Evolutionary conservation across 2,113 vertebrate species (phyloP), one percentile per base, ranked within the genome.

Genomic region (Murina feae): DNA sequence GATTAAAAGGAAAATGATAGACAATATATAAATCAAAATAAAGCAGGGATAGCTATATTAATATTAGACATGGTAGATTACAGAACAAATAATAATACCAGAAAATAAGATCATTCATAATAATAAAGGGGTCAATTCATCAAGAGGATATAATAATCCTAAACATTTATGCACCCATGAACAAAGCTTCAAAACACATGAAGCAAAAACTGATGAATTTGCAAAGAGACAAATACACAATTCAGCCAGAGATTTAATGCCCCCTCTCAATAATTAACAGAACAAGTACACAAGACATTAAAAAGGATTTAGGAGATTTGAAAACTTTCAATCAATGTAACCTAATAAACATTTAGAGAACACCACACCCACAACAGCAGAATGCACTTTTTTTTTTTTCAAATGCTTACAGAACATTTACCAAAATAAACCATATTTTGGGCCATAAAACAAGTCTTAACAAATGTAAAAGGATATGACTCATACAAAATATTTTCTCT

Each of bases 181-280:
- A 37, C 23, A 82, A 88, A 86, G 28, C 32, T 92, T 91, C 66
- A 85, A 92, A 82, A 81, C 53, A 91, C 6, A 0, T 81, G n/a
- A 85, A 91, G 47, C 80, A 86, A 93, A 96, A 89, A 53, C 44
- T 81, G 72, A 75, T 68, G 84, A 37, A 87, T 16, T 32, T 69
- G 4, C 25, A 86, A 72, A 49, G n/a, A 83, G 49, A 78, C 1
- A 74, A 84, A 92, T 60, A 2, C 39, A 76, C 44, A 85, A 65
- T 42, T 76, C 0, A 58, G 35, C n/a, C 16, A 72, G 60, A 60
- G 28, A 47, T 66, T 39, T 81, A 75, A 30, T 44, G 13, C 1
- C 5, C 5, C 5, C 32, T 80, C n/a, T 86, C 13, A 87, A 69
- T 39, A 66, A 75, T 49, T 94, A 86, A 74, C n/a, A 79, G 51